Evolutionary conservation across 2,113 vertebrate genomes (phyloP).

Genomic region (Hucho hucho): DNA sequence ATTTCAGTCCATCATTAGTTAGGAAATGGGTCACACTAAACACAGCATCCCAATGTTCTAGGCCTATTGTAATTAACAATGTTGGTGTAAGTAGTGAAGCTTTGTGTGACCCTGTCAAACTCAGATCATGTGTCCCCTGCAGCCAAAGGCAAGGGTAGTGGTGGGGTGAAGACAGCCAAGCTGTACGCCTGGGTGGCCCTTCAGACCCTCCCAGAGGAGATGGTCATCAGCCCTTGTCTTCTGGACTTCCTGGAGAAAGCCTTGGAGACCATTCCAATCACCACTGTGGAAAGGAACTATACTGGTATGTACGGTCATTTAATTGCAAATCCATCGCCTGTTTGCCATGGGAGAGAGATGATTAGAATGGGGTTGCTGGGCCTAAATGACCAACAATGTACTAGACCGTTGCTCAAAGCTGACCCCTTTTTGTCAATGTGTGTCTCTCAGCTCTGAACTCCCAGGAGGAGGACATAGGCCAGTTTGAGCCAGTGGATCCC

Average conservation of each 20-base stretch:
- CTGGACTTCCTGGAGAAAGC: constrained; percentile 98
- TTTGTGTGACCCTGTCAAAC: not conserved
- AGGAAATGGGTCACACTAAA: not conserved
- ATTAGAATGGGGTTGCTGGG: not conserved
- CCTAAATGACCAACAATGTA: too few relatives aligned
- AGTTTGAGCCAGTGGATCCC: constrained; percentile 91
- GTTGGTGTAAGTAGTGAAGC: not conserved
- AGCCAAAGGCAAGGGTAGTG: constrained; percentile 93
- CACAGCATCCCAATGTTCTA: not conserved
- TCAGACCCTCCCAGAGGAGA: constrained; percentile 96
- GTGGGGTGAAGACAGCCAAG: constrained; percentile 93
- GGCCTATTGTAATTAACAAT: constrained; percentile 2
- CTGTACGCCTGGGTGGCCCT: constrained; percentile 97
- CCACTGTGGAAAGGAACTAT: constrained; percentile 91
- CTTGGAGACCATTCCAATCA: constrained; percentile 96
- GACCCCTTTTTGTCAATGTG: not conserved
- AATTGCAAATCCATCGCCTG: too few relatives aligned
- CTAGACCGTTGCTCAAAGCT: too few relatives aligned
- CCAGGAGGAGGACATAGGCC: constrained; percentile 94
- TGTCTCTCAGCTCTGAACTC: constrained; percentile 78
- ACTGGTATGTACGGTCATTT: constrained; percentile 56
- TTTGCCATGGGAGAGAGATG: not conserved
- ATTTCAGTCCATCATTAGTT: not conserved
- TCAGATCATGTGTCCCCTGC: constrained; percentile 48
- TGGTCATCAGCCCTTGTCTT: constrained; percentile 97